Percentiles rank a stretch among this genome's conserved stretches.
phyloP scores from a whole-genome alignment of 2,113 vertebrate genomes.

The Eudyptes chrysolophus region DNA sequence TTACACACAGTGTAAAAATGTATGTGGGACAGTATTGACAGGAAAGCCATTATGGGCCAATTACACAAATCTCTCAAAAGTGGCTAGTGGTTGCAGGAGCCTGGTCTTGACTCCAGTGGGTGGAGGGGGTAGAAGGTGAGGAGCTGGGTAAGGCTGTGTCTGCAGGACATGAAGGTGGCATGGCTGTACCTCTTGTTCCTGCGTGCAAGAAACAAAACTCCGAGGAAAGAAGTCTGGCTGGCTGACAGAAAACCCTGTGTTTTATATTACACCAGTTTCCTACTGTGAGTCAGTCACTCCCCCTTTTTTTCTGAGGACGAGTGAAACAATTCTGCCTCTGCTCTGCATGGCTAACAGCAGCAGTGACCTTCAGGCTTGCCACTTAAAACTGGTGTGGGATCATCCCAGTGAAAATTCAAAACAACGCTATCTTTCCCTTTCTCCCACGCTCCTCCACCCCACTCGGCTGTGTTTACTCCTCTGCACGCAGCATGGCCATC shows the following conservation, averaged over 20 bases:
- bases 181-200: conserved; percentile 12
- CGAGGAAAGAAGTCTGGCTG: conserved; percentile 51
- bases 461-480: rapidly evolving
- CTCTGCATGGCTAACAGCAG: conserved; percentile 50
- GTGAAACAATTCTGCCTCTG: conserved; percentile 49
- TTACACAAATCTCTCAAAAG: background rate
- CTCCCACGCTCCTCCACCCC: background rate
- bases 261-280: conserved; percentile 60
- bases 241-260: conserved; percentile 39
- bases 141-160: too few relatives aligned
- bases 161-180: background rate
- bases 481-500: background rate
- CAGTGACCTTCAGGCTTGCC: conserved; percentile 73
- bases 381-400: conserved; percentile 58
- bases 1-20: background rate
- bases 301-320: conserved; percentile 26
- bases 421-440: background rate
- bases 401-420: conserved; percentile 22
- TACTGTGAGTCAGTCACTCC: conserved; percentile 37
- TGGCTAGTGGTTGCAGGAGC: background rate
- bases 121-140: background rate
- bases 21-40: background rate
- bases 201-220: conserved; percentile 44
- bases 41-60: background rate
- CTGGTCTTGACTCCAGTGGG: background rate